These are phyloP conservation scores for Desmophyllum pertusum DNA, from an alignment of 92 coral and sea anemone genomes.

Conservation along the genomic window DNA sequence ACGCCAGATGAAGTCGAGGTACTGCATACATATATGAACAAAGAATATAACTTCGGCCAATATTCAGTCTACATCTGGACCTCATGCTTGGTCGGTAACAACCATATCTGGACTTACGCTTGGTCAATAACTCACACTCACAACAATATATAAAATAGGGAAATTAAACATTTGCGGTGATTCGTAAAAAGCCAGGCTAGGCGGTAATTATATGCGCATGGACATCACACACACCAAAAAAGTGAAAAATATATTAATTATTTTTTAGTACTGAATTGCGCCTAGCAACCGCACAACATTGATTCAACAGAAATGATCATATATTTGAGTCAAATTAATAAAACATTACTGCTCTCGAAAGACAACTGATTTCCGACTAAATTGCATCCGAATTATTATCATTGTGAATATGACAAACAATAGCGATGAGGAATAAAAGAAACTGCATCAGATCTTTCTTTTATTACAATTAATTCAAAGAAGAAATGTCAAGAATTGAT, in stretches of 20 bases:
- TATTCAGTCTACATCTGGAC: too few species aligned
- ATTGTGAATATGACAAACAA: not conserved
- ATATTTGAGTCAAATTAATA: not conserved
- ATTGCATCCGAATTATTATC: not conserved
- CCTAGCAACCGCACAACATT: not conserved
- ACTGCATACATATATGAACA: too few species aligned
- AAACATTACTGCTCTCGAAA: not conserved
- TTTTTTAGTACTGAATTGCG: not conserved
- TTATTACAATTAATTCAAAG: not conserved
- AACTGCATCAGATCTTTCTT: not conserved
- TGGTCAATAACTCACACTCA: too few species aligned
- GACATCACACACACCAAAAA: too few species aligned
- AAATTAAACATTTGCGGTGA: not conserved
- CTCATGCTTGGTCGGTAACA: too few species aligned
- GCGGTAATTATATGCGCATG: too few species aligned
- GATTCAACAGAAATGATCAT: not conserved
- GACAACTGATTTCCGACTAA: not conserved
- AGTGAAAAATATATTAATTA: not conserved
- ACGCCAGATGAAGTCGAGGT: too few species aligned
- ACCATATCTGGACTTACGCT: too few species aligned
- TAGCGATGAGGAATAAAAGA: conserved; percentile 5
- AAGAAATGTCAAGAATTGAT: not conserved
- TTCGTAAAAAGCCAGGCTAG: not conserved
- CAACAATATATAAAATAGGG: not conserved
- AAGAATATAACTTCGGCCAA: too few species aligned